A percentile compares a stretch with the other conserved stretches of the same genome.
Conservation (phyloP, 37 sponge, comb jelly and placozoan species). For the Geodia barretti region DNA sequence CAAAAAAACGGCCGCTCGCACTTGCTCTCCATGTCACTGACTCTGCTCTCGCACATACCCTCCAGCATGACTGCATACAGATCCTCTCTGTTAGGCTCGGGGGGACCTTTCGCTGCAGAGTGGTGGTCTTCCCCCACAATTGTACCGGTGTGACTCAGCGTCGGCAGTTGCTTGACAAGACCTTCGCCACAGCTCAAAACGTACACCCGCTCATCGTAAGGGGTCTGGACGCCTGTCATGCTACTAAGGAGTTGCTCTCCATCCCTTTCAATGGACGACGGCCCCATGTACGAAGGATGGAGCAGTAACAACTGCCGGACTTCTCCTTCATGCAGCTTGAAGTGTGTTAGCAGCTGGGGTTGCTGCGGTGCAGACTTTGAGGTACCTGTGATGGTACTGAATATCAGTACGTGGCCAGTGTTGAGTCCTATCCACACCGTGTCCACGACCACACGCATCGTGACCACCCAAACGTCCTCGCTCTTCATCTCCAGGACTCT, state of each 20-base stretch:
- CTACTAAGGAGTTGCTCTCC: background rate
- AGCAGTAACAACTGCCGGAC: conserved; percentile 52
- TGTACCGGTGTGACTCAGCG: background rate
- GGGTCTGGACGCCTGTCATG: background rate
- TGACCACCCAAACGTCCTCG: conserved; percentile 33
- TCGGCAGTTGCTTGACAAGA: background rate
- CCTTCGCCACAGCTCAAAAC: conserved; percentile 59
- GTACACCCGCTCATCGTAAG: conserved; percentile 1
- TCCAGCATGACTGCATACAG: conserved; percentile 45
- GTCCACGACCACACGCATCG: conserved; percentile 46
- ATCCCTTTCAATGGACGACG: background rate
- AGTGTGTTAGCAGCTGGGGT: conserved; percentile 39
- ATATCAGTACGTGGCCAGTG: conserved; percentile 59
- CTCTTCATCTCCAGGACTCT: conserved; percentile 2
- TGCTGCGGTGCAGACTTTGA: background rate
- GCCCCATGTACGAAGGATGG: conserved; percentile 46
- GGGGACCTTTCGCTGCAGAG: background rate
- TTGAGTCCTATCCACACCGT: conserved; percentile 67
- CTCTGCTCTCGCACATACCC: conserved; percentile 9
- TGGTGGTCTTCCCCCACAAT: background rate
- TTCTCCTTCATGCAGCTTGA: conserved; percentile 40
- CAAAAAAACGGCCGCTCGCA: conserved; percentile 8
- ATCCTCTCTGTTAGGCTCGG: background rate
- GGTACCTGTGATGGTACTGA: no score
- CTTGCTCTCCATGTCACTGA: conserved; percentile 22